Base-by-base conservation (phyloP, 2,888 invertebrate genomes). In the Yponomeuta evonymella region DNA sequence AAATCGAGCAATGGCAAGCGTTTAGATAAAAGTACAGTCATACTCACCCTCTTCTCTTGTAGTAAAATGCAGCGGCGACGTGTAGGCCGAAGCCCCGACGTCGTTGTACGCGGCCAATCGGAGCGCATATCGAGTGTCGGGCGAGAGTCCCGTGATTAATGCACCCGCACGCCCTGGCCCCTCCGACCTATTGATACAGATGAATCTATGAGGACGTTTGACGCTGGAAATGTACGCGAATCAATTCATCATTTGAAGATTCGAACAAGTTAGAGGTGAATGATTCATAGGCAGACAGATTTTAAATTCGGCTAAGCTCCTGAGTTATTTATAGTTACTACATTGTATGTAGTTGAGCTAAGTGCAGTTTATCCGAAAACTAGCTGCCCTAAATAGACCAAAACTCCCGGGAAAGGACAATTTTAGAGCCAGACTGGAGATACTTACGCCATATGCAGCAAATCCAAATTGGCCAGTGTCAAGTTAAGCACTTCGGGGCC, bases 51-150 rank as follows among this genome's bases (percentile, higher is more conserved):
- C 98, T 88, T 97, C 97, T 75, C 96, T 94, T 8, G 97, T 97
- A 76, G 95, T 95, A 66, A 96, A 95, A 70, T 96, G 94, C 69
- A 96, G 93, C 0, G 95, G 90, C 69, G 95, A 94, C 5, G 97
- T 97, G 71, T 96, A 96, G 10, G 94, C 85, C 72, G 97, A 96
- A 36, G 94, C 94, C 72, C 97, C 97, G 74, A 98, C 96, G 79
- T 96, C 95, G 83, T 98, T 98, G 78, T 95, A 95, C 4, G 97
- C 97, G 73, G 96, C 94, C 79, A 97, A 94, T 65, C 97, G 93
- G 74, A 97, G 94, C 70, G 95, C 94, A 82, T 97, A 98, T 67
- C 95, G 94, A 4, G 96, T 96, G 71, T 97, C 96, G 1, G 98
- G 97, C 70, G 94, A 94, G 68, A 97, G 89, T 2, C 95, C 94